Evolutionary conservation across 1,140 invertebrate genomes (phyloP), one percentile per base, ranked within the genome.

Genomic region (Protaetia brevitarsis): DNA sequence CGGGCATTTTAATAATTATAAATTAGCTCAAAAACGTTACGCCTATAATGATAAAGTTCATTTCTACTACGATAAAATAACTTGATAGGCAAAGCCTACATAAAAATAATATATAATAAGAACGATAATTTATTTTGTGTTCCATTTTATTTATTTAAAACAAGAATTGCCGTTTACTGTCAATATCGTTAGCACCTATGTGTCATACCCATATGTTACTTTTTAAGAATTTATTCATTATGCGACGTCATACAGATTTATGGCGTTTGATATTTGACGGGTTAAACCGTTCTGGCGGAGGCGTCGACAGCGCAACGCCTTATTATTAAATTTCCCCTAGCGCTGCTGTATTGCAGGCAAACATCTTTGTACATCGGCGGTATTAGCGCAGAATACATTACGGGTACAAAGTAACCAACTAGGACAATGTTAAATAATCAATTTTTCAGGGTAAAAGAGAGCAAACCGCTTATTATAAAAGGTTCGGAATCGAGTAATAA

Each of bases 191-290:
- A 23, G 7, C 19, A 7, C 19, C 13, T 51, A 23, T 7, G 26
- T 11, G 26, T 51, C 11, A 8, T 23, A 23, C 26, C 26, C 26
- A 51, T 19, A 51, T 19, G 21, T 23, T 23, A 51, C n/a, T 51
- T 51, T 51, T 51, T 26, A 51, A 23, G 41, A 51, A 51, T 51
- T 51, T 51, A 51, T 13, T 51, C 41, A 51, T 51, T 51, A 51
- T 23, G 26, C 19, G 41, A 51, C 41, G 57, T 27, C 26, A 59
- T 28, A 21, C 10, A 59, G 29, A 29, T 59, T 59, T 59, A 59
- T 59, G 26, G 57, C 26, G 57, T 59, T 59, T 59, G 29, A 59
- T 59, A 59, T 59, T 59, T 59, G 57, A 29, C 57, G 13, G 7
- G 27, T 29, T 51, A 23, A 51, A 51, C 26, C 13, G 19, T 51